A percentile compares a stretch with the other conserved stretches of the same genome.
Evolutionary conservation across 2,797 vertebrate species (phyloP).

Genomic region (Myotis pilosus): DNA sequence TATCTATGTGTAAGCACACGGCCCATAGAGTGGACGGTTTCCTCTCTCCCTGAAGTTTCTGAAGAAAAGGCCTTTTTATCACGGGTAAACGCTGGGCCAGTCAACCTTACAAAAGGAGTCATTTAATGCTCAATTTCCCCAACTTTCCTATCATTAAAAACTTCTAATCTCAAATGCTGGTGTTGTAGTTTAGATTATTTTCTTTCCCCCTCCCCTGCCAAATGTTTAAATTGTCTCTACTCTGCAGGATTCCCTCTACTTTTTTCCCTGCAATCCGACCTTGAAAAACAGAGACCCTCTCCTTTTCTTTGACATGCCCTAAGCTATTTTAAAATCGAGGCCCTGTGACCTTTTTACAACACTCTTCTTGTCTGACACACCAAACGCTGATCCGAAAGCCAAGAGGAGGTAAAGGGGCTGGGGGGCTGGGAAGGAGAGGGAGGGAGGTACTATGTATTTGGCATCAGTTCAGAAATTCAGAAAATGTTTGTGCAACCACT

Average conservation of each 20-base stretch:
- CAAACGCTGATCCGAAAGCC: constrained; percentile 38
- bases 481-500: constrained; percentile 78
- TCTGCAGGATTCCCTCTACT: neutral
- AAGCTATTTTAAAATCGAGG: constrained; percentile 62
- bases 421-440: constrained; percentile 43
- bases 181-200: constrained; percentile 16
- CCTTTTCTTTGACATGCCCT: constrained; percentile 25
- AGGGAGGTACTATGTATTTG: constrained; percentile 60
- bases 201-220: neutral
- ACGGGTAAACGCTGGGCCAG: constrained; percentile 27
- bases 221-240: constrained; percentile 53
- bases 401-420: constrained; percentile 2
- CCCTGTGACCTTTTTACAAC: constrained; percentile 51
- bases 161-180: constrained; percentile 37
- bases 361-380: constrained; percentile 61
- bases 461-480: constrained; percentile 77
- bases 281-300: constrained; percentile 26
- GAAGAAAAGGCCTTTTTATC: constrained; percentile 69
- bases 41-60: constrained; percentile 38
- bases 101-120: constrained; percentile 63
- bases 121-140: constrained; percentile 66
- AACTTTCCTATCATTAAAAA: constrained; percentile 62
- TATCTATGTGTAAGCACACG: constrained; percentile 32
- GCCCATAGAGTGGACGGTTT: neutral
- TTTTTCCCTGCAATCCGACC: neutral